These are phyloP conservation scores for Drosophila asahinai DNA, from an alignment of 1,140 invertebrate genomes.

Conservation along the genomic window DNA sequence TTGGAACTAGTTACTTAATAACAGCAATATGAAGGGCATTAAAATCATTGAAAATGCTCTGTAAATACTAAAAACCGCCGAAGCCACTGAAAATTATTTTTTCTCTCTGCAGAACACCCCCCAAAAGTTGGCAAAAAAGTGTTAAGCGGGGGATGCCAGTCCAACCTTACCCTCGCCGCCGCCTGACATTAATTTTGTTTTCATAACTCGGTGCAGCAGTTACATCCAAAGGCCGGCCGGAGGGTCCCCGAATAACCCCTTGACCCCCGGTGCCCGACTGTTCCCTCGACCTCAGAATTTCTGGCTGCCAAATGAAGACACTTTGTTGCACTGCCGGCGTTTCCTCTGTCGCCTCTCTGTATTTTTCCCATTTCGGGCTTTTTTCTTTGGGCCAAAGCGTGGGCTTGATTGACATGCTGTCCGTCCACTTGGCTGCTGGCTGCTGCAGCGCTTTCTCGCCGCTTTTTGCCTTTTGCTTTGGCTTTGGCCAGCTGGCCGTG, in stretches of 20 bases:
- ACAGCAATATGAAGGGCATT: too few species aligned
- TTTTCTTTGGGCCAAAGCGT: constrained; percentile 56
- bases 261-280: not conserved
- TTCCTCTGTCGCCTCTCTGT: constrained; percentile 30
- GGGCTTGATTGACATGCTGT: constrained; percentile 78
- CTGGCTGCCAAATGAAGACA: constrained; percentile 71
- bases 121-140: constrained; percentile 2
- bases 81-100: not conserved
- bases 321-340: constrained; percentile 59
- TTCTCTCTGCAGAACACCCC: not conserved
- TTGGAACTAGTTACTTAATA: too few species aligned
- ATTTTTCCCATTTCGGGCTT: constrained; percentile 31
- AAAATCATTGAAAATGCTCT: too few species aligned
- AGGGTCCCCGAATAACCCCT: constrained; percentile 18
- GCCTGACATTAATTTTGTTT: constrained; percentile 81
- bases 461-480: constrained; percentile 57
- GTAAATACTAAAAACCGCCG: not conserved
- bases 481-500: constrained; percentile 67
- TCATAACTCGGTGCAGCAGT: constrained; percentile 67
- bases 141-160: not conserved
- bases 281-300: constrained; percentile 7
- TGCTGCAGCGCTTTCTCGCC: constrained; percentile 29
- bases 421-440: constrained; percentile 55
- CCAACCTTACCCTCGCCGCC: constrained; percentile 27
- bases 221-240: constrained; percentile 37